These are phyloP conservation scores for Nemoura dubitans DNA, from an alignment of 2,888 invertebrate species.

Conservation along the genomic window DNA sequence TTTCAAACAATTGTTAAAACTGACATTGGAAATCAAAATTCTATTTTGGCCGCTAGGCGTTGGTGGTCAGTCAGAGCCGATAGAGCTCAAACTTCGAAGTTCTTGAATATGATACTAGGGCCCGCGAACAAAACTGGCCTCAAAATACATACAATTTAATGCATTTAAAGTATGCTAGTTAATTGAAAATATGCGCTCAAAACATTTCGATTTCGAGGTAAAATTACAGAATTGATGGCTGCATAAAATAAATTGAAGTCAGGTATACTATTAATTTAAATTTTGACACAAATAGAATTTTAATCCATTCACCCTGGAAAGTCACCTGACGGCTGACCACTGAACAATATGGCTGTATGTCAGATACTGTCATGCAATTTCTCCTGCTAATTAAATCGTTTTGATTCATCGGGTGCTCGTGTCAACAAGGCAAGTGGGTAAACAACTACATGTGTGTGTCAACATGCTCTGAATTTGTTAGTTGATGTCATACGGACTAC, in stretches of 20 bases:
- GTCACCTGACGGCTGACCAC: not conserved
- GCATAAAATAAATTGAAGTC: no score
- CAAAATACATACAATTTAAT: no score
- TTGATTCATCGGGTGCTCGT: not conserved
- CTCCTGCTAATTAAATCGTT: not conserved
- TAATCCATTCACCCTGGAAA: not conserved
- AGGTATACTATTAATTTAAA: no score
- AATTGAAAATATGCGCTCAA: no score
- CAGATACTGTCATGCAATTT: not conserved
- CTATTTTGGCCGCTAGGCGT: not conserved
- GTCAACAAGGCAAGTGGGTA: not conserved
- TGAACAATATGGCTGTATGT: not conserved
- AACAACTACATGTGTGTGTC: not conserved
- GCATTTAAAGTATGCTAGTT: no score
- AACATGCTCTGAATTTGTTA: not conserved
- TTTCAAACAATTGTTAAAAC: not conserved
- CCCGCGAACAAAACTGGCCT: no score
- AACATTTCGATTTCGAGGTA: no score
- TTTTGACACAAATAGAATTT: no score
- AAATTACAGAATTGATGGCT: no score
- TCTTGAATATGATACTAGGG: no score
- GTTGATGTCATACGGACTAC: not conserved
- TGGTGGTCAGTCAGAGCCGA: not conserved
- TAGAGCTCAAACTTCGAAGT: not conserved
- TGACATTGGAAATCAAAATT: not conserved